Percentiles rank a stretch among this genome's conserved stretches.
These are phyloP conservation scores for Linepithema humile DNA, from an alignment of 1,140 invertebrate genomes.

Conservation along the genomic window DNA sequence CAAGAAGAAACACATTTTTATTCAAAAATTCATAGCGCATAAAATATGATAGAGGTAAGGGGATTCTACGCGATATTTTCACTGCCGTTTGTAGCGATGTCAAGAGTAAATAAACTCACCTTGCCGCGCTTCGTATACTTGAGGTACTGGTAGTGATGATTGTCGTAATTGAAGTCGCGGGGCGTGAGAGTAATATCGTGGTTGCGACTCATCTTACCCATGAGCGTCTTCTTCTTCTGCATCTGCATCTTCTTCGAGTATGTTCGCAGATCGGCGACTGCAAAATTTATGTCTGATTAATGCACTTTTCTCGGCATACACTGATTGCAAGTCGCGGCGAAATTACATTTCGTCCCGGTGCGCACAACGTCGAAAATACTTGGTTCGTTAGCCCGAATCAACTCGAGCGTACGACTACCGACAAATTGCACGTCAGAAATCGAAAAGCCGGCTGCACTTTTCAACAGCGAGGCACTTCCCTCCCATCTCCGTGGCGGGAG, in stretches of 20 bases:
- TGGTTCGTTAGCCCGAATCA: conserved; percentile 33
- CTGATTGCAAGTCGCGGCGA: conserved; percentile 46
- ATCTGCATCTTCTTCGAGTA: conserved; percentile 86
- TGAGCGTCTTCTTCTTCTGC: conserved; percentile 86
- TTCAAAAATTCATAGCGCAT: background rate
- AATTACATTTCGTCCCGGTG: conserved; percentile 46
- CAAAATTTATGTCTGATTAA: conserved; percentile 46
- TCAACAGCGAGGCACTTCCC: background rate
- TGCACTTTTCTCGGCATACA: conserved; percentile 4
- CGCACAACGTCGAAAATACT: conserved; percentile 45
- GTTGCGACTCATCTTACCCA: conserved; percentile 88
- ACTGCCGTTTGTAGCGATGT: background rate
- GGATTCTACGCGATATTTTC: background rate
- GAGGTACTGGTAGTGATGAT: conserved; percentile 92
- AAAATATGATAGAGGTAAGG: background rate
- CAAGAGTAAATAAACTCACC: conserved; percentile 80
- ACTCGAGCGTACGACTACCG: conserved; percentile 1
- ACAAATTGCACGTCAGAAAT: conserved; percentile 41
- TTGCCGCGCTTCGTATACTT: conserved; percentile 91
- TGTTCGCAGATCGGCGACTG: conserved; percentile 76
- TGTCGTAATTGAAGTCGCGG: conserved; percentile 91
- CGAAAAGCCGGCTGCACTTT: conserved; percentile 35
- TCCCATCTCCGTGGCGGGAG: background rate
- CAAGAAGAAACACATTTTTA: background rate
- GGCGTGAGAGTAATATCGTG: conserved; percentile 87